phyloP scores from a whole-genome alignment of 2,888 invertebrate species.

The Acheta domesticus region DNA sequence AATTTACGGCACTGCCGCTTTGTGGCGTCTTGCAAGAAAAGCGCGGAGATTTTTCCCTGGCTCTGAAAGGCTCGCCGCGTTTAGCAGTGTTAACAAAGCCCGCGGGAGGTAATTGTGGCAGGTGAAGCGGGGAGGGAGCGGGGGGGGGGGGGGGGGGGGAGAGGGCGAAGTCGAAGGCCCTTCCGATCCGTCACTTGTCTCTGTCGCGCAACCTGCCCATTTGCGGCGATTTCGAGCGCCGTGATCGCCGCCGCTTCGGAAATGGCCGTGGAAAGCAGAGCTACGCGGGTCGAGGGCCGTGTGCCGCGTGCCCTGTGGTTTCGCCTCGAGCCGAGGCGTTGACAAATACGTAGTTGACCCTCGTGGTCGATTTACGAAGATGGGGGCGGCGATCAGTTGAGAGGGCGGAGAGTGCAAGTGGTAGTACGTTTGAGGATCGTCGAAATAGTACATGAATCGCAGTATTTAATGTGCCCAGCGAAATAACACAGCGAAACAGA shows the following conservation, averaged over 20 bases:
- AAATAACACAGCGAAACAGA: too few relatives aligned
- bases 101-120: neutral
- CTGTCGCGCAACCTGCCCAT: slow-evolving; percentile 18
- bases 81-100: slow-evolving; percentile 18
- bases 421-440: too few relatives aligned
- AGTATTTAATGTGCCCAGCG: too few relatives aligned
- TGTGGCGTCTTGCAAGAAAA: slow-evolving; percentile 2
- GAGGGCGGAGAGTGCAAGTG: too few relatives aligned
- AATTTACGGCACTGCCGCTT: slow-evolving; percentile 5
- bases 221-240: neutral
- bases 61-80: neutral
- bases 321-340: too few relatives aligned
- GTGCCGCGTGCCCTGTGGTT: neutral
- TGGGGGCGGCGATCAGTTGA: too few relatives aligned
- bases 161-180: neutral
- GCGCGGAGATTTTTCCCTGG: neutral
- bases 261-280: neutral
- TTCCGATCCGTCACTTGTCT: neutral
- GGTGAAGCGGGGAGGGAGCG: neutral
- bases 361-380: too few relatives aligned
- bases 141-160: neutral
- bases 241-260: slow-evolving; percentile 7
- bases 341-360: too few relatives aligned
- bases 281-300: neutral
- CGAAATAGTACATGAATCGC: too few relatives aligned